Base-by-base conservation (phyloP, 2,888 invertebrate species). In the Blastobasis adustella region DNA sequence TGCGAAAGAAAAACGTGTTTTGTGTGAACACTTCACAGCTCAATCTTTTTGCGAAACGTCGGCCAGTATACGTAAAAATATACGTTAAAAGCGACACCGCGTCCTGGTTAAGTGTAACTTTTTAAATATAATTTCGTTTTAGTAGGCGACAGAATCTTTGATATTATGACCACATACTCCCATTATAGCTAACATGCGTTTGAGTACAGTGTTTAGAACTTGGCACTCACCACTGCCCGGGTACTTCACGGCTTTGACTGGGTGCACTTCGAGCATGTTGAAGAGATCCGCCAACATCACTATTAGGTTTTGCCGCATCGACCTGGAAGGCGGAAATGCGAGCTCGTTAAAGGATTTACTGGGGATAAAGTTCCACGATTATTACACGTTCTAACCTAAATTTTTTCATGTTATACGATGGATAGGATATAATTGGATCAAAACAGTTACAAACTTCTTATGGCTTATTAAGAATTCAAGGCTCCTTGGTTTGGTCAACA, bases 231-330 rank as follows among this genome's bases (percentile, higher is more conserved):
- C 84, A 79, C 92, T 93, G 60, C 93, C 95, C 5, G 95, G 95
- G 79, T 94, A 93, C 70, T 94, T 93, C 58, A 96, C 96, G 71
- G 95, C 95, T 77, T 95, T 94, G 44, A 94, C 95, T 23, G 97
- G 96, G 82, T 97, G 95, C 59, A 98, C 95, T 90, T 98, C 98
- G 76, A 98, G 90, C 69, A 96, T 91, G 82, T 96, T 96, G 86
- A 98, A 98, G 69, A 98, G 91, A 83, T 98, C 98, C 54, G 98
- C 96, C 64, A 98, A 90, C 89, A 98, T 94, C 53, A 96, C 96
- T 67, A 97, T 91, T 76, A 98, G 89, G 86, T 98, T 98, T 75
- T 95, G 94, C 78, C 94, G 94, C 95, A 97, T 95, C 60, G 96
- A 94, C 70, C 96, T 96, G 89, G 44, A 91, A 90, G 63, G 23